These are phyloP conservation scores for Myiotriccus ornatus DNA, from an alignment of 2,797 vertebrate genomes.

Conservation along the genomic window DNA sequence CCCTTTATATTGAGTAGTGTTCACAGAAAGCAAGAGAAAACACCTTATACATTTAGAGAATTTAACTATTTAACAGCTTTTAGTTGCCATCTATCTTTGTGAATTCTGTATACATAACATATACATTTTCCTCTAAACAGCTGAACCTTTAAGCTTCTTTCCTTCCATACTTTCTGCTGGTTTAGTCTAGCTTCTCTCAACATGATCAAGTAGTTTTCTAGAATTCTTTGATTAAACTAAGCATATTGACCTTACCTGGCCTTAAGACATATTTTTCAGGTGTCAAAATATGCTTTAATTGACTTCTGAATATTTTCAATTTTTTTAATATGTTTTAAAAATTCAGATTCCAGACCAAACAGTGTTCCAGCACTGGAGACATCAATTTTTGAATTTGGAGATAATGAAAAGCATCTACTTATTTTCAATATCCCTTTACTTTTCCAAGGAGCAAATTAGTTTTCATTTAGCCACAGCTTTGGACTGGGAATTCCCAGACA, in stretches of 20 bases:
- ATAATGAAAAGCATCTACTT: not conserved
- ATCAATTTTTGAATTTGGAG: not conserved
- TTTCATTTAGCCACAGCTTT: not conserved
- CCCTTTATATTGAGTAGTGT: not conserved
- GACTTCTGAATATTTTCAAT: not conserved
- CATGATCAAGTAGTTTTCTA: not conserved
- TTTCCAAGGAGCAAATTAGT: not conserved
- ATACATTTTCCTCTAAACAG: not conserved
- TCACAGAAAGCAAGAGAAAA: not conserved
- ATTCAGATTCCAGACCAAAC: not conserved
- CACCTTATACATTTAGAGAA: not conserved
- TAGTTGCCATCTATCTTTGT: not conserved
- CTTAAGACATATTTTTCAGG: not conserved
- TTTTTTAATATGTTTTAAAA: not conserved
- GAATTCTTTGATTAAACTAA: not conserved
- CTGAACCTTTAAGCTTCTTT: not conserved
- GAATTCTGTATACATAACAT: not conserved
- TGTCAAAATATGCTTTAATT: not conserved
- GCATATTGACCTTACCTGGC: not conserved
- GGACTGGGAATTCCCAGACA: not conserved
- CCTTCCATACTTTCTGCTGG: not conserved
- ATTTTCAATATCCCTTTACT: not conserved
- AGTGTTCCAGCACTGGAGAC: not conserved
- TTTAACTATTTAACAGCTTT: not conserved
- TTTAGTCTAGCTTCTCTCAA: not conserved